phyloP scores from a whole-genome alignment of 2,113 vertebrate species.

The Procavia capensis region DNA sequence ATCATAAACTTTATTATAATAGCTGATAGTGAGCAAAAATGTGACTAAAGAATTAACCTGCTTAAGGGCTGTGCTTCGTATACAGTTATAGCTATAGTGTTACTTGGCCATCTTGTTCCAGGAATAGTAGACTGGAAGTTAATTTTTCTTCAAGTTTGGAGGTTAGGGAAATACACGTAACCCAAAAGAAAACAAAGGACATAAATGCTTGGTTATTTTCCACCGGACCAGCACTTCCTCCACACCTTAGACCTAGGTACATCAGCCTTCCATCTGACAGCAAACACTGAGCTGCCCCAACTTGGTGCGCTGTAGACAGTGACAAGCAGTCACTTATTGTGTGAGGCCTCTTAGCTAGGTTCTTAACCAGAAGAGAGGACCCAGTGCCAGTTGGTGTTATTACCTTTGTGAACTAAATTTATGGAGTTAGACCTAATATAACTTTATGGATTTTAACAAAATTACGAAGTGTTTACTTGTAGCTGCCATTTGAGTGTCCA shows the following conservation, averaged over 20 bases:
- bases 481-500: background rate
- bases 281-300: fast-evolving
- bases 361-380: background rate
- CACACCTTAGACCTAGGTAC: no score
- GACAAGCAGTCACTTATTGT: fast-evolving
- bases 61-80: background rate
- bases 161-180: background rate
- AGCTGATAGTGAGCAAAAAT: background rate
- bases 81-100: background rate
- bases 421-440: background rate
- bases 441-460: background rate
- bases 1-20: background rate
- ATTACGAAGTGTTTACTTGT: background rate
- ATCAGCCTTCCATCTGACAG: background rate
- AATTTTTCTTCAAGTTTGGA: background rate
- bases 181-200: background rate
- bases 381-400: no score
- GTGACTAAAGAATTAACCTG: background rate
- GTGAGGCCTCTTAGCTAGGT: background rate
- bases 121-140: background rate
- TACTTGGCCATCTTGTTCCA: background rate
- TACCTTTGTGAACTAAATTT: no score
- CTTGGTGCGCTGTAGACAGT: background rate
- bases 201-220: background rate
- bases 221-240: background rate